Evolutionary conservation across 2,113 vertebrate species (phyloP).

Genomic region (Xenotilapia longispinis): DNA sequence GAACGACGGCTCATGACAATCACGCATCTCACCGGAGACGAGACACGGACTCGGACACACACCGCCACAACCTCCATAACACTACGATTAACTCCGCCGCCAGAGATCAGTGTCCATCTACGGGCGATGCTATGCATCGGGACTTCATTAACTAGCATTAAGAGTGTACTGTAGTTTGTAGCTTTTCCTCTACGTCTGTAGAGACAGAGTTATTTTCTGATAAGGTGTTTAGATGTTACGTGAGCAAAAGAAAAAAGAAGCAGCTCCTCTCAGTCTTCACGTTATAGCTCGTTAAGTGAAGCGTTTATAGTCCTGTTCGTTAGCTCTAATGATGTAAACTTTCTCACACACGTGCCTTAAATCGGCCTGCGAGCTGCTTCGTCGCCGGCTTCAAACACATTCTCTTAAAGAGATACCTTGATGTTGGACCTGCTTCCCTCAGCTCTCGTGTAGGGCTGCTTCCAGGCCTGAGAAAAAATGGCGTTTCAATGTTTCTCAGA

Average conservation of each 20-base stretch:
- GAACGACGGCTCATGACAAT: slow-evolving; percentile 40
- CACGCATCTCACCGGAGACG: neutral
- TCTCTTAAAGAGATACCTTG: slow-evolving; percentile 43
- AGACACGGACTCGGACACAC: slow-evolving; percentile 2
- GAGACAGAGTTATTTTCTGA: slow-evolving; percentile 53
- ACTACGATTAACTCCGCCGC: slow-evolving; percentile 33
- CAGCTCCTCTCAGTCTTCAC: slow-evolving; percentile 32
- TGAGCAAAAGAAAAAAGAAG: neutral
- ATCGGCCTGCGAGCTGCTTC: neutral
- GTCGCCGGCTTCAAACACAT: slow-evolving; percentile 1
- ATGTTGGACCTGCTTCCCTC: neutral
- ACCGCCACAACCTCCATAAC: slow-evolving; percentile 40
- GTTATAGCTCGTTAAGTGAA: slow-evolving; percentile 40
- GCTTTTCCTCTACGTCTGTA: slow-evolving; percentile 48
- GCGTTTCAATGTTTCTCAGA: neutral
- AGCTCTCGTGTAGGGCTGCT: neutral
- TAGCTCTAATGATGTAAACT: slow-evolving; percentile 26
- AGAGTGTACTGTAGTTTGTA: slow-evolving; percentile 41
- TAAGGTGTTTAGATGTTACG: slow-evolving; percentile 42
- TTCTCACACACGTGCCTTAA: slow-evolving; percentile 58
- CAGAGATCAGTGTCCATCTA: slow-evolving; percentile 11
- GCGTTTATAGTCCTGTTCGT: slow-evolving; percentile 34
- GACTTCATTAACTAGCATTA: slow-evolving; percentile 16
- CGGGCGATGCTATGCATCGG: slow-evolving; percentile 62
- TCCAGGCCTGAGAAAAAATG: neutral